Evolutionary conservation across 1,140 invertebrate species (phyloP).

Genomic region (Whitmania pigra): DNA sequence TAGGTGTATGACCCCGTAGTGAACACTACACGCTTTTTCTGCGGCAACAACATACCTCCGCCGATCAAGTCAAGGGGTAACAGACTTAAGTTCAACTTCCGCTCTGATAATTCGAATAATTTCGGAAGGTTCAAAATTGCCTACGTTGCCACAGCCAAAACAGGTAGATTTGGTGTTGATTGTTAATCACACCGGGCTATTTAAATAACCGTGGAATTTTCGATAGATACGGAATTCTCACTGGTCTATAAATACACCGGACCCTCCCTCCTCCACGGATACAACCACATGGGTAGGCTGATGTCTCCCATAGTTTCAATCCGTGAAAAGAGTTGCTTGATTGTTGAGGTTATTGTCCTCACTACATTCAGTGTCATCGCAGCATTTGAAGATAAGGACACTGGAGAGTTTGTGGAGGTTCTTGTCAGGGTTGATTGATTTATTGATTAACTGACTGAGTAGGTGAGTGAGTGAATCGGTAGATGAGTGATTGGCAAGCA

Average conservation of each 20-base stretch:
- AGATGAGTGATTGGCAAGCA: background rate
- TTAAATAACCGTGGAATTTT: background rate
- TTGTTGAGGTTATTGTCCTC: background rate
- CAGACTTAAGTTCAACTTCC: background rate
- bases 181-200: no score
- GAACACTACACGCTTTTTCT: slow-evolving; percentile 1
- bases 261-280: background rate
- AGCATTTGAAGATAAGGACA: background rate
- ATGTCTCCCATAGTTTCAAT: slow-evolving; percentile 1
- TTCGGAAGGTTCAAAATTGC: slow-evolving; percentile 9
- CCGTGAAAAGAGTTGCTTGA: slow-evolving; percentile 6
- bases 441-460: slow-evolving; percentile 23
- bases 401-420: no score
- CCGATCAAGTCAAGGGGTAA: slow-evolving; percentile 7
- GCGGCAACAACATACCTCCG: slow-evolving; percentile 6
- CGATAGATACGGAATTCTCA: slow-evolving; percentile 12
- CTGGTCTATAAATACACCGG: slow-evolving; percentile 8
- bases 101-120: background rate
- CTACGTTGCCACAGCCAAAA: background rate
- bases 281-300: background rate
- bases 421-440: slow-evolving; percentile 17
- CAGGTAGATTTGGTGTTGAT: background rate
- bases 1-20: slow-evolving; percentile 4
- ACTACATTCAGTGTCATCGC: background rate
- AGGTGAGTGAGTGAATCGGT: slow-evolving; percentile 18